Percentiles rank a stretch among this genome's conserved stretches.
Evolutionary conservation across 2,113 vertebrate species (phyloP).

Genomic region (Mionectes macconnelli): DNA sequence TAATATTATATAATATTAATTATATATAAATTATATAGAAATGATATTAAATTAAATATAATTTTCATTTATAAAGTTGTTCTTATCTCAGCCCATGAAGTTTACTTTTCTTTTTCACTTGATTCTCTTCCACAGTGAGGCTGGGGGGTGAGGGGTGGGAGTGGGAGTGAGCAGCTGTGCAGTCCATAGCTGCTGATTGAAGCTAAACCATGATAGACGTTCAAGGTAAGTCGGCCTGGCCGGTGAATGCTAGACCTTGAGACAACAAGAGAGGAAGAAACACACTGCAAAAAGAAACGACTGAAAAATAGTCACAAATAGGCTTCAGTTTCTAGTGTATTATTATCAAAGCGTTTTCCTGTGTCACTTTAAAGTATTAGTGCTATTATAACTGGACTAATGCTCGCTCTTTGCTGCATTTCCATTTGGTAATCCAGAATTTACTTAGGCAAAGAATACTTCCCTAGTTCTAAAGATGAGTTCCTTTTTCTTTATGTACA

Average conservation of each 20-base stretch:
- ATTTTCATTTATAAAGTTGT: neutral
- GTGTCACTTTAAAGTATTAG: neutral
- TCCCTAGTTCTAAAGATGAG: neutral
- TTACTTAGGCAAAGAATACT: neutral
- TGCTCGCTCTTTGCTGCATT: neutral
- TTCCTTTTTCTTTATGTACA: neutral
- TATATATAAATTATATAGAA: neutral
- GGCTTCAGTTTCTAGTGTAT: neutral
- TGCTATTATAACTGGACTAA: neutral
- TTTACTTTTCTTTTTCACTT: neutral
- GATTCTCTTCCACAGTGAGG: neutral
- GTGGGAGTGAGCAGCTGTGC: neutral
- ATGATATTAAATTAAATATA: no score
- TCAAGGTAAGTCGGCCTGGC: rapidly evolving
- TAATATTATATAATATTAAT: neutral
- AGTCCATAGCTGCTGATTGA: neutral
- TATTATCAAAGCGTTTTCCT: neutral
- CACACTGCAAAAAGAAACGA: neutral
- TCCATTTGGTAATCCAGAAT: neutral
- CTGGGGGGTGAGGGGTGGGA: rapidly evolving
- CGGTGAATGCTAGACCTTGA: neutral
- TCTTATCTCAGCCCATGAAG: neutral
- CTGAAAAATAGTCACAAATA: neutral
- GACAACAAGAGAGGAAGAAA: neutral
- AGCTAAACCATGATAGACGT: neutral